Evolutionary conservation across 2,797 vertebrate species (phyloP).

Genomic region (Gymnoscopelus braueri): DNA sequence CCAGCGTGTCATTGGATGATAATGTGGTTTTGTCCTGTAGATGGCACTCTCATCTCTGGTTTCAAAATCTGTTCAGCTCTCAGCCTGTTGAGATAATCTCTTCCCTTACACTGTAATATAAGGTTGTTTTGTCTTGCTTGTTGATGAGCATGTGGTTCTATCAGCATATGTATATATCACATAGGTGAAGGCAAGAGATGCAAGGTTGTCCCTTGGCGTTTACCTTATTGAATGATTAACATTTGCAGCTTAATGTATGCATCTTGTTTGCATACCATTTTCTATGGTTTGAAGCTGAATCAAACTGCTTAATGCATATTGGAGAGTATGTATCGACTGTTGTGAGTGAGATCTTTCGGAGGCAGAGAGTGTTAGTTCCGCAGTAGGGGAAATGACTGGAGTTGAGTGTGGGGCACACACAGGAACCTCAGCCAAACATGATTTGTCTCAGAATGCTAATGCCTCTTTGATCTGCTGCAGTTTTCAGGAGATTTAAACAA

Average conservation of each 20-base stretch:
- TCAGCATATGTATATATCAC: too few species aligned
- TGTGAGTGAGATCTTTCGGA: slow-evolving; percentile 64
- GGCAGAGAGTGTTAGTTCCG: slow-evolving; percentile 72
- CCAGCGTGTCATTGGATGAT: slow-evolving; percentile 20
- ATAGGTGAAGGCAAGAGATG: too few species aligned
- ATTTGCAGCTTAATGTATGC: background rate
- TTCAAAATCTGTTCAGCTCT: slow-evolving; percentile 59
- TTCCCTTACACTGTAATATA: slow-evolving; percentile 38
- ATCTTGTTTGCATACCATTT: slow-evolving; percentile 36
- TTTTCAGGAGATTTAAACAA: slow-evolving; percentile 78
- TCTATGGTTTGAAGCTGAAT: slow-evolving; percentile 58
- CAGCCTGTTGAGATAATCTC: slow-evolving; percentile 59
- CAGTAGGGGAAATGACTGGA: slow-evolving; percentile 72
- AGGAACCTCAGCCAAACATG: slow-evolving; percentile 74
- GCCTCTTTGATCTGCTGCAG: slow-evolving; percentile 79
- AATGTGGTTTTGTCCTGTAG: slow-evolving; percentile 69
- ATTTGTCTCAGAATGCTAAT: slow-evolving; percentile 81
- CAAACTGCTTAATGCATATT: slow-evolving; percentile 63
- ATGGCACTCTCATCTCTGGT: slow-evolving; percentile 75
- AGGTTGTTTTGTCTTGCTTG: slow-evolving; percentile 58
- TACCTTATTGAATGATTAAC: background rate
- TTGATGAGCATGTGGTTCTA: slow-evolving; percentile 13
- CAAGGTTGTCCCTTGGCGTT: background rate
- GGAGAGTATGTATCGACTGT: slow-evolving; percentile 70
- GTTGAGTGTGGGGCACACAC: slow-evolving; percentile 59